A percentile compares a stretch with the other conserved stretches of the same genome.
Evolutionary conservation across 2,113 vertebrate genomes (phyloP).

Genomic region (Mormyrus lacerda): DNA sequence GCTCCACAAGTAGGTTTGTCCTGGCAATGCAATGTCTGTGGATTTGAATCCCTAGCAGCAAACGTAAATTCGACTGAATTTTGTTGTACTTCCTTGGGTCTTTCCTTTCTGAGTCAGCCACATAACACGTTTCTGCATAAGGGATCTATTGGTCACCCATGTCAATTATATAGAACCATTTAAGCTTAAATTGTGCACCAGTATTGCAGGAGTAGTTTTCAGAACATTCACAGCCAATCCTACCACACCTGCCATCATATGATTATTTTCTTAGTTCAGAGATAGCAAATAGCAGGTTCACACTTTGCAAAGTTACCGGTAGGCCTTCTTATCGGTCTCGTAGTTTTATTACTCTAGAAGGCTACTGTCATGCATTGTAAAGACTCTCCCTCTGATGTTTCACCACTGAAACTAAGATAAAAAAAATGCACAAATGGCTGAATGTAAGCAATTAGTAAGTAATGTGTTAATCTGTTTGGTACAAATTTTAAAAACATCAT

Average conservation of each 20-base stretch:
- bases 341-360: background rate
- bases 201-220: background rate
- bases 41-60: background rate
- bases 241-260: background rate
- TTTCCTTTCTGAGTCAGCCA: background rate
- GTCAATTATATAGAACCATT: background rate
- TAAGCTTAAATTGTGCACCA: background rate
- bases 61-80: background rate
- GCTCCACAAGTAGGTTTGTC: background rate
- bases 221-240: background rate
- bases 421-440: background rate
- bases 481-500: background rate
- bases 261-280: background rate
- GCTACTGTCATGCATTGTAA: background rate
- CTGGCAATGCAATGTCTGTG: background rate
- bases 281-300: background rate
- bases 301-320: background rate
- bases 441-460: background rate
- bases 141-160: background rate
- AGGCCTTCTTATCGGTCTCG: background rate
- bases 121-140: background rate
- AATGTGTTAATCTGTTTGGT: background rate
- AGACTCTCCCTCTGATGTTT: background rate
- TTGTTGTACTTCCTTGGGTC: background rate
- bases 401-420: background rate